Base-by-base conservation (phyloP, 1,140 invertebrate species). In the Leptopilina clavipes region DNA sequence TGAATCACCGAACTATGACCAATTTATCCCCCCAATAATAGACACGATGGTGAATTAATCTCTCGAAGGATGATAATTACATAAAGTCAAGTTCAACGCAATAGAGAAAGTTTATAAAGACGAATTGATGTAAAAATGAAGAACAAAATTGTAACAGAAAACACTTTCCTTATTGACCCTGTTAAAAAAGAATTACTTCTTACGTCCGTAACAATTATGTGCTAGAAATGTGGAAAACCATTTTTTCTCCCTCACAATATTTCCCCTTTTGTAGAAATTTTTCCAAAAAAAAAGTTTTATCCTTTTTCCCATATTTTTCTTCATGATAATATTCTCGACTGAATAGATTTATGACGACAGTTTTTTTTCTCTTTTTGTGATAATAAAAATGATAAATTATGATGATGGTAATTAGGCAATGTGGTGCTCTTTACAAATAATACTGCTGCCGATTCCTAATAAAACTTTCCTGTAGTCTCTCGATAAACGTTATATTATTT, bases 61-160 rank as follows among this genome's bases (percentile, higher is more conserved):
- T 59, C 19, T 25, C 56, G 22, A 12, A 12, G 12, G 22, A 65
- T 65, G 59, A 65, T 65, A 65, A 65, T 65, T 65, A 65, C 59
- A 22, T 75, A 78, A 77, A 79, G 79, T 77, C 75, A 75, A 81
- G 70, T 74, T 79, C 75, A 76, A 71, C 48, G 54, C 22, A 75
- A 52, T 77, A 79, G 75, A 79, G 75, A 81, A 81, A 81, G 75
- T 79, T 52, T 43, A n/a, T n/a, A 14, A 65, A 14, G 22, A 37
- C 19, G 25, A n/a, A 31, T 65, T 25, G 11, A 25, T 18, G 8
- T 65, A 9, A 65, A n/a, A n/a, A n/a, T n/a, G n/a, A n/a, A n/a
- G n/a, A n/a, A n/a, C n/a, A 12, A 0, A 59, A 14, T 9, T 59
- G 22, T 19, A 25, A 25, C 11, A 10, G 1, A 22, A 19, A 1